Percentiles rank a stretch among this genome's conserved stretches.
These are phyloP conservation scores for Scaptomyza hsui DNA, from an alignment of 1,140 invertebrate genomes.

Conservation along the genomic window DNA sequence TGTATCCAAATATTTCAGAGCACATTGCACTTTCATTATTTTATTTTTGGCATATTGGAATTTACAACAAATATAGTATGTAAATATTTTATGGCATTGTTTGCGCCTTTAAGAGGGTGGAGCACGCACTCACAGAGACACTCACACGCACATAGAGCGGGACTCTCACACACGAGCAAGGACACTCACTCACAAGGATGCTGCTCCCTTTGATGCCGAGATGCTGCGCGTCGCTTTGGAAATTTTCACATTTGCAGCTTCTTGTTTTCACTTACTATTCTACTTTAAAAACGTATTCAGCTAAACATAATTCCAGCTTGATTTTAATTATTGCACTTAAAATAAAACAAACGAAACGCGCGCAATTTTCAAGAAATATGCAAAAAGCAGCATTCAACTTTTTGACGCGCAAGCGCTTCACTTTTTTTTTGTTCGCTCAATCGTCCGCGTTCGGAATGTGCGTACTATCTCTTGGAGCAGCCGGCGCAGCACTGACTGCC, in stretches of 20 bases:
- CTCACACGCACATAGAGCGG: constrained; percentile 35
- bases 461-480: constrained; percentile 27
- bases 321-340: neutral
- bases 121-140: constrained; percentile 30
- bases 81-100: constrained; percentile 32
- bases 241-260: constrained; percentile 20
- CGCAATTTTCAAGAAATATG: constrained; percentile 17
- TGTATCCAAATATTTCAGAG: neutral
- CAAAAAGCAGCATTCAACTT: constrained; percentile 8
- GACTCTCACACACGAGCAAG: constrained; percentile 12
- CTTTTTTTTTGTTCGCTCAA: neutral
- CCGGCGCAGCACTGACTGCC: constrained; percentile 39
- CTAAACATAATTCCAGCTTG: neutral
- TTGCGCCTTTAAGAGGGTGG: constrained; percentile 24
- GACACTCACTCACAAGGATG: constrained; percentile 57
- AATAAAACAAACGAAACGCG: constrained; percentile 5
- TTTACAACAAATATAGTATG: constrained; percentile 35
- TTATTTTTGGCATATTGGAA: constrained; percentile 9
- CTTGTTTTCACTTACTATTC: constrained; percentile 1
- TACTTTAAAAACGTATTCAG: neutral
- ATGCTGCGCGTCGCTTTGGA: constrained; percentile 37
- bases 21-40: constrained; percentile 6
- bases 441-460: constrained; percentile 1
- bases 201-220: constrained; percentile 38
- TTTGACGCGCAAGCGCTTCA: constrained; percentile 38